Base-by-base conservation (phyloP, 2,888 invertebrate genomes). In the Volucella inflata region DNA sequence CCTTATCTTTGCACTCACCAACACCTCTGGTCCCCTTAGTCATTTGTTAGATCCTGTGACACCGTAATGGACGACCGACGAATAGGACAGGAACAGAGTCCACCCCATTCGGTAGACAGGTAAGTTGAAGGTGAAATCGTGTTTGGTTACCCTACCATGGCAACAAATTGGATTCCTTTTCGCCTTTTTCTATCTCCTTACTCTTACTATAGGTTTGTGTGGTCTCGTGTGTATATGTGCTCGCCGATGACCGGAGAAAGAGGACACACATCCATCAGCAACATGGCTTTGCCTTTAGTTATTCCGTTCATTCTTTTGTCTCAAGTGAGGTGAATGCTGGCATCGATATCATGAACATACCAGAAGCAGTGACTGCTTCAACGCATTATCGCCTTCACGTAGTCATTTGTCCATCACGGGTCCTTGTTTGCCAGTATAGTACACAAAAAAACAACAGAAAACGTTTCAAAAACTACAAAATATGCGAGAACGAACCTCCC, bases 1-100 rank as follows among this genome's bases (percentile, higher is more conserved):
- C 50, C 17, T 40, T 59, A 14, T 4, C n/a, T 17, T 17, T 9
- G 14, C 17, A 21, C 16, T 42, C 21, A n/a, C 10, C 17, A 16
- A 42, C 53, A 14, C n/a, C 44, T 30, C 4, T 2, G 40, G 14
- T 21, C 38, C 16, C 16, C 55, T 76, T 55, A 74, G 74, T 80
- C 75, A 80, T 80, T 80, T 75, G 60, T 68, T 80, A 60, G 75
- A 53, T 62, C 68, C 70, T 40, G 44, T 68, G 68, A 68, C 64
- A 51, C 64, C 62, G 57, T 42, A 59, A 59, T 59, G 50, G 51
- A 60, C 71, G 30, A 60, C 30, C 40, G 12, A 44, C 50, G 12
- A 30, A 30, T 30, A 30, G 30, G 30, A 30, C 4, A 30, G 30
- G 6, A n/a, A 38, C 9, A n/a, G 51, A 50, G 44, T 36, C 48